Percentiles rank a stretch among this genome's conserved stretches.
Conservation (phyloP, 2,113 vertebrate species). For the Heliornis fulica region DNA sequence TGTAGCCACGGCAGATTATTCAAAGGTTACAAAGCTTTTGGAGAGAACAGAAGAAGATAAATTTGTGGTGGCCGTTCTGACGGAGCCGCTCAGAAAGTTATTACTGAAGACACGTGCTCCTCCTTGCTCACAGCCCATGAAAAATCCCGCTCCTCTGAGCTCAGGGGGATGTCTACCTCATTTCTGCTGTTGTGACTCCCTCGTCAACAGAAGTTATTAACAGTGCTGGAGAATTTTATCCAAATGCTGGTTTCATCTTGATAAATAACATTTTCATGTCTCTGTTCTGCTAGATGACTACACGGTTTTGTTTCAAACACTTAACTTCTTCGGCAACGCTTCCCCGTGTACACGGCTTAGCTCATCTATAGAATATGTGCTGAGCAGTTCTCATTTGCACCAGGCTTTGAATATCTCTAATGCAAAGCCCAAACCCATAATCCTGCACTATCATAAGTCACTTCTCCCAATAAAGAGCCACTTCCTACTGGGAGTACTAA, state of each 20-base stretch:
- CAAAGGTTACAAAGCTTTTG: slow-evolving; percentile 25
- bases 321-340: background rate
- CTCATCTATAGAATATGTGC: background rate
- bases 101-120: background rate
- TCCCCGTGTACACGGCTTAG: background rate
- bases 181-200: slow-evolving; percentile 3
- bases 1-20: slow-evolving; percentile 7
- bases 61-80: background rate
- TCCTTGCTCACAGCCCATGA: slow-evolving; percentile 1
- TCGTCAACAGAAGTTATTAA: slow-evolving; percentile 47
- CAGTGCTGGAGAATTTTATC: background rate
- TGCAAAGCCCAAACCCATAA: background rate
- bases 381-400: background rate
- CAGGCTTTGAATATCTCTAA: background rate
- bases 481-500: slow-evolving; percentile 23
- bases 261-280: slow-evolving; percentile 27
- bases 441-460: background rate
- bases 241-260: slow-evolving; percentile 45
- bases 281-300: slow-evolving; percentile 9
- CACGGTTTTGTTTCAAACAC: background rate
- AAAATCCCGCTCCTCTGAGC: background rate
- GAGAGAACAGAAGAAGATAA: slow-evolving; percentile 2
- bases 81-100: background rate
- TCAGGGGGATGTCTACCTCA: background rate
- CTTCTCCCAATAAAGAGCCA: background rate